Evolutionary conservation across 2,888 invertebrate species (phyloP), one percentile per base, ranked within the genome.

Genomic region (Parelbella ahira): DNA sequence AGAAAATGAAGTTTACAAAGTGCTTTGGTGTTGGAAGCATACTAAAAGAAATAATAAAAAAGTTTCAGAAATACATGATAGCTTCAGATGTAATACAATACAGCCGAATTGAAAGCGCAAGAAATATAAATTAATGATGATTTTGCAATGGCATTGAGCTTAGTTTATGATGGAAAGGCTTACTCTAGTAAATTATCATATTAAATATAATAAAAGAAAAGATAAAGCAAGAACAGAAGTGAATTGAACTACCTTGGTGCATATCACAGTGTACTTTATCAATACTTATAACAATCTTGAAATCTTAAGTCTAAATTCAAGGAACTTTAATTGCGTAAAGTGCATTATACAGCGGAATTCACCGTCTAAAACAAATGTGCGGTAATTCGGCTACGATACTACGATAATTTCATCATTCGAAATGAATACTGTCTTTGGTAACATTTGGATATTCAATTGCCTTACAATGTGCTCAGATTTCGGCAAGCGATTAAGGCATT

Each of bases 361-460:
- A 75, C 84, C 86, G 84, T 74, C 69, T 81, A 51, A 64, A 87
- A 86, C 87, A 87, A 86, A 87, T 87, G 82, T 86, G 81, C 87
- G 83, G 86, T 72, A 74, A 83, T 80, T 72, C 83, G 56, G 76
- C 75, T 60, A 48, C 45, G 52, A 43, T 29, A 45, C 47, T 53
- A 49, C 47, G 45, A 49, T 61, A 60, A 62, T 62, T 54, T 65
- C 65, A 70, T 72, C 65, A 74, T 65, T 69, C 71, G 54, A 50
- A 60, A 66, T 64, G 70, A 83, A 87, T 79, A 84, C 82, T 83
- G 83, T 87, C 84, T 86, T 87, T 86, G 84, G 86, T 79, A 76
- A 77, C 61, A 63, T 63, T 60, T 50, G 33, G 42, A 43, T 50
- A 44, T 24, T 34, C 38, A 43, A 45, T 63, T 59, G 64, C 63